phyloP scores from a whole-genome alignment of 2,888 invertebrate genomes.

The Linyphia triangularis region DNA sequence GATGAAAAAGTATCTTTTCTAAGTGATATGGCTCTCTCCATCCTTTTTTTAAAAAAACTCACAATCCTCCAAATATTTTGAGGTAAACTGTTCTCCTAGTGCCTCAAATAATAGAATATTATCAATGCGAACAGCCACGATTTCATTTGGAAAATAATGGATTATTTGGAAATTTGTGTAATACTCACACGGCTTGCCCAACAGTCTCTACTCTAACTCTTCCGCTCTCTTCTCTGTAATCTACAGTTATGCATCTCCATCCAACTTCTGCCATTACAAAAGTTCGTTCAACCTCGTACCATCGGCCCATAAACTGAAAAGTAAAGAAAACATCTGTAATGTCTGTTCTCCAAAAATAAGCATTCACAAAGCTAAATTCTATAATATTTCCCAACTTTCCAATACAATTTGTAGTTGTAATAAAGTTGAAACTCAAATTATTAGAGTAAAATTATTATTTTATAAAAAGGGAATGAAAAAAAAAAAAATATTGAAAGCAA shows the following conservation, averaged over 20 bases:
- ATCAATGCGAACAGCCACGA: too few species aligned
- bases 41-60: too few species aligned
- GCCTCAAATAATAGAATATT: too few species aligned
- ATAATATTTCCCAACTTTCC: not conserved
- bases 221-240: conserved; percentile 52
- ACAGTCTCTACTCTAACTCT: conserved; percentile 56
- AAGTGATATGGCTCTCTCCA: too few species aligned
- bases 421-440: not conserved
- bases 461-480: not conserved
- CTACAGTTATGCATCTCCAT: conserved; percentile 66
- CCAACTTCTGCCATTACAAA: conserved; percentile 72
- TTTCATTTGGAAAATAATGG: too few species aligned
- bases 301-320: conserved; percentile 59
- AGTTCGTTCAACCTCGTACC: conserved; percentile 66
- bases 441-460: not conserved
- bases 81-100: too few species aligned
- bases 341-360: not conserved
- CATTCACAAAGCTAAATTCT: not conserved
- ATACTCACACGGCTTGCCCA: conserved; percentile 61
- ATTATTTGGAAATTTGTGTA: too few species aligned
- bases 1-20: too few species aligned
- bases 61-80: too few species aligned
- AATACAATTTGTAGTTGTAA: not conserved
- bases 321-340: not conserved
- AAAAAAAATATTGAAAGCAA: too few species aligned